Base-by-base conservation (phyloP, 2,113 vertebrate species). In the Pachypanchax playfairii region DNA sequence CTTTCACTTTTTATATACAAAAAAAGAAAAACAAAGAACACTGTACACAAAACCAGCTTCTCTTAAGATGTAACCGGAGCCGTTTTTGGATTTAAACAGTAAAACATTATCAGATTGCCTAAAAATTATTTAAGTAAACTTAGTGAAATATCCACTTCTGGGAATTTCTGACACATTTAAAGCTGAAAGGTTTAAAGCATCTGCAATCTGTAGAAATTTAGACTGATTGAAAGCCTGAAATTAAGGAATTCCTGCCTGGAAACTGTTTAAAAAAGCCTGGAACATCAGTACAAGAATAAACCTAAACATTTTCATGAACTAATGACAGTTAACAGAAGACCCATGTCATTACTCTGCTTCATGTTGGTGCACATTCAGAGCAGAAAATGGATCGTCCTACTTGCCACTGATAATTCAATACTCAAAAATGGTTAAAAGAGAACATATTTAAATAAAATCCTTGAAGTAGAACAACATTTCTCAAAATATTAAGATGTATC, bases 11-110 rank as follows among this genome's bases (percentile, higher is more conserved):
- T 35, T 35, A 35, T 12, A 35, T 12, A 35, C 33, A 35, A 11
- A 13, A 29, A 29, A 12, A 35, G 10, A 35, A 35, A 4, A 13
- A 35, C 33, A 35, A 87, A 83, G 83, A 87, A 56, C 66, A 84
- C 53, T 68, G 63, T 70, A 82, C 52, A 83, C 54, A 66, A 22
- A n/a, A n/a, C n/a, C n/a, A n/a, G n/a, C n/a, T n/a, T n/a, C n/a
- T n/a, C n/a, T 73, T 57, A 70, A 39, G 50, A 73, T 10, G 4
- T 70, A 73, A 68, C 76, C 82, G 65, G 38, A 62, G 53, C 17
- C 35, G 57, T 68, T 70, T 10, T 12, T 24, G 44, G 63, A 62
- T 79, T 63, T 55, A 56, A n/a, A 8, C 10, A 12, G 17, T 29
- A 67, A 36, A 38, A 65, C 36, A 70, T 70, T 29, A 38, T 75